These are phyloP conservation scores for Neosilurus mollespiculum DNA, from an alignment of 2,797 vertebrate genomes.

Conservation along the genomic window DNA sequence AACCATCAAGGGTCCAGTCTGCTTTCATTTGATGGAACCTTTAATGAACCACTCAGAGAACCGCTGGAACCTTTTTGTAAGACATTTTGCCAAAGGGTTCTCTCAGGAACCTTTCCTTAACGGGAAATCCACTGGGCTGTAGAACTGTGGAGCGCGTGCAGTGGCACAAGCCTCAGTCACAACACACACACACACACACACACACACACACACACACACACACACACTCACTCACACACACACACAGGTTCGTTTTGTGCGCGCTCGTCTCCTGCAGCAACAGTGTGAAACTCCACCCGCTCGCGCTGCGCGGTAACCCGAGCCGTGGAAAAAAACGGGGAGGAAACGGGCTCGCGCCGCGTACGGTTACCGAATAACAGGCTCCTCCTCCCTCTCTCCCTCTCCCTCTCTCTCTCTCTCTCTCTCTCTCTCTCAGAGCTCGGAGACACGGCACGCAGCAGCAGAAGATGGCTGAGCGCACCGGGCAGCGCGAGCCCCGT, in stretches of 20 bases:
- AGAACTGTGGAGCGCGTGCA: neutral
- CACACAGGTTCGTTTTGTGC: slow-evolving; percentile 15
- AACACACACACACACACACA: neutral
- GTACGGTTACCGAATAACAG: slow-evolving; percentile 79
- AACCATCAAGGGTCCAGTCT: neutral
- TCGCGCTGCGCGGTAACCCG: slow-evolving; percentile 41
- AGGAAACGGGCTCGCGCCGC: slow-evolving; percentile 78
- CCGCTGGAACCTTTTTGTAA: neutral
- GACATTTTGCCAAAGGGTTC: neutral
- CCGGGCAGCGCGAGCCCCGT: slow-evolving; percentile 75
- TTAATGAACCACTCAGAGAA: neutral
- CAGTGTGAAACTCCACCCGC: slow-evolving; percentile 30
- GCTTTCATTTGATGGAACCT: neutral
- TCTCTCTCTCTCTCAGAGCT: slow-evolving; percentile 79
- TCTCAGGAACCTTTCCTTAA: neutral
- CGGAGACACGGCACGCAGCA: slow-evolving; percentile 69
- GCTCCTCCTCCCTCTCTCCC: slow-evolving; percentile 76
- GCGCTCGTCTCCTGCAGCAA: slow-evolving; percentile 21
- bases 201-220: neutral
- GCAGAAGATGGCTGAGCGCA: slow-evolving; percentile 93
- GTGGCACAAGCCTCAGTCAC: neutral
- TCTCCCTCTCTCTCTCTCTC: slow-evolving; percentile 64
- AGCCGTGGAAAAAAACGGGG: slow-evolving; percentile 70
- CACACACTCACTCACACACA: no score
- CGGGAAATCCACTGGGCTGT: neutral